A percentile compares a stretch with the other conserved stretches of the same genome.
These are phyloP conservation scores for Indicator indicator DNA, from an alignment of 2,113 vertebrate species.

Conservation along the genomic window DNA sequence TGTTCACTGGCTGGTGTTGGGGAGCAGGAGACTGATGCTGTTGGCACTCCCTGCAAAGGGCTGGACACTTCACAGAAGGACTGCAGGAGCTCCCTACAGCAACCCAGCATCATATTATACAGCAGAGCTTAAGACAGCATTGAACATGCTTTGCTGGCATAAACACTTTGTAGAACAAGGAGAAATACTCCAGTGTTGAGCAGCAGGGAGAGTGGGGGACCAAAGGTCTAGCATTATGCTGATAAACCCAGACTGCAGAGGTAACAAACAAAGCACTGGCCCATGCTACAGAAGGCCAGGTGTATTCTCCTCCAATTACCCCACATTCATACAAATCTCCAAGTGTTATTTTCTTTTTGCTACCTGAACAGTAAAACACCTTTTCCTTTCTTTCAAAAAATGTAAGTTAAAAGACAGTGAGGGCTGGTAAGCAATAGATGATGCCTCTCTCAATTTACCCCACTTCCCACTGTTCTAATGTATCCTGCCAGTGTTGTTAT, in stretches of 20 bases:
- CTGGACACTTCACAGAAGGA: not conserved
- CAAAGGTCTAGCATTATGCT: not conserved
- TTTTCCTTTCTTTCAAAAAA: not conserved
- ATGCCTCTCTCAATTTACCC: not conserved
- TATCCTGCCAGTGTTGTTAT: not conserved
- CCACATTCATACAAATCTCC: not conserved
- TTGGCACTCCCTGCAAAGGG: not conserved
- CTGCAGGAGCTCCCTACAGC: not conserved
- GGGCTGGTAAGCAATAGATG: not conserved
- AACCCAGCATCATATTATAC: not conserved
- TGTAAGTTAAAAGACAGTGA: not conserved
- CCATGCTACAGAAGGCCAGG: not conserved
- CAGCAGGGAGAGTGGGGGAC: rapidly evolving
- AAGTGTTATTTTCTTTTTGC: not conserved
- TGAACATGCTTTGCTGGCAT: not conserved
- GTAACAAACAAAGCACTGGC: not conserved
- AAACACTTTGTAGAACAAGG: rapidly evolving
- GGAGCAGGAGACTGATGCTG: not conserved
- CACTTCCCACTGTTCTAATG: not conserved
- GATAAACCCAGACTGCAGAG: not conserved
- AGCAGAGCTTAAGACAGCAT: not conserved
- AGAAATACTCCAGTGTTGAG: not conserved
- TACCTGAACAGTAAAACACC: not conserved
- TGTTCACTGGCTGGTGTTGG: not conserved
- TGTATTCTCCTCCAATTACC: not conserved